phyloP scores from a whole-genome alignment of 2,888 invertebrate species.

The Lacanobia wlatinum region DNA sequence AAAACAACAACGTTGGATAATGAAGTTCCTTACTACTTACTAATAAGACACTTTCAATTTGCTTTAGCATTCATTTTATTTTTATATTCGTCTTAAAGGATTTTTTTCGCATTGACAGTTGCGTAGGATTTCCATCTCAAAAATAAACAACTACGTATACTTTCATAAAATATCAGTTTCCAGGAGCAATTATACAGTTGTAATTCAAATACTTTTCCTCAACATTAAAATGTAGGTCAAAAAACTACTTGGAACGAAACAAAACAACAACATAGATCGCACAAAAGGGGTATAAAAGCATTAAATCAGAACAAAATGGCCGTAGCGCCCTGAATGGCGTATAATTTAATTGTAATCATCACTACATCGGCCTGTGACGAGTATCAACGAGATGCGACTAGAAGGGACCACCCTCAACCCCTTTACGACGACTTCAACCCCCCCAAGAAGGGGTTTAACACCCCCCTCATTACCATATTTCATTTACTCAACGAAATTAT shows the following conservation, averaged over 20 bases:
- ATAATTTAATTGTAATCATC: constrained; percentile 90
- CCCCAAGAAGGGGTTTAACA: constrained; percentile 84
- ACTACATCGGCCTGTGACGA: constrained; percentile 89
- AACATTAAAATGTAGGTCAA: constrained; percentile 58
- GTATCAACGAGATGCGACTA: constrained; percentile 89
- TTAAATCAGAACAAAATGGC: constrained; percentile 88
- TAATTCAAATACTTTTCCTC: constrained; percentile 15
- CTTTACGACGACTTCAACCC: constrained; percentile 74
- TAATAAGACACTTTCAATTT: neutral
- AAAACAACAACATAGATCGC: constrained; percentile 62
- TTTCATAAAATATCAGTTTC: neutral
- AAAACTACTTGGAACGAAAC: constrained; percentile 49
- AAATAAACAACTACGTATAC: too few relatives aligned
- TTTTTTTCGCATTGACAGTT: neutral
- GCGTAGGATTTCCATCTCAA: too few relatives aligned
- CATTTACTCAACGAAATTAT: constrained; percentile 91
- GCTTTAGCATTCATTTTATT: too few relatives aligned
- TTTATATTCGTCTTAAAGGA: too few relatives aligned
- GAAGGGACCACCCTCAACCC: constrained; percentile 81
- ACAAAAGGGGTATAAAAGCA: constrained; percentile 71
- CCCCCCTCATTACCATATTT: constrained; percentile 91
- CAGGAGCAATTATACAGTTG: neutral
- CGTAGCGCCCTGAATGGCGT: constrained; percentile 79
- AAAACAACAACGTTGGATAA: neutral
- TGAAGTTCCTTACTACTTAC: too few relatives aligned